phyloP scores from a whole-genome alignment of 2,888 invertebrate species.

The Agrenia bidenticulata region DNA sequence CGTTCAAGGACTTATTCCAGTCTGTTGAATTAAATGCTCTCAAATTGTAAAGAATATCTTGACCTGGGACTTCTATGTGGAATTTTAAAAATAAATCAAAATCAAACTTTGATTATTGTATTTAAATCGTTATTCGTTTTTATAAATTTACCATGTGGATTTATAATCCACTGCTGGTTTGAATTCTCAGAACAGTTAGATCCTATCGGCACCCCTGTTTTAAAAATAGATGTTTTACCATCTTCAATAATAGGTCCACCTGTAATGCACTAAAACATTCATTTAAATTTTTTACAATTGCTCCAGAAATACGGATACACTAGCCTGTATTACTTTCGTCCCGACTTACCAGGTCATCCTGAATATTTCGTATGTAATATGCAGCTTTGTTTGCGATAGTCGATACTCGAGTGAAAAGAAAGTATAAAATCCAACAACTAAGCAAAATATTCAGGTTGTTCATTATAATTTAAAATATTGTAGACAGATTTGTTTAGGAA shows the following conservation, averaged over 20 bases:
- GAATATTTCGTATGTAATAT: constrained; percentile 30
- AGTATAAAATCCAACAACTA: too few relatives aligned
- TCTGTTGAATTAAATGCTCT: constrained; percentile 9
- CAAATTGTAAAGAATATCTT: neutral
- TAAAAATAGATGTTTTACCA: neutral
- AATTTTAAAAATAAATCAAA: neutral
- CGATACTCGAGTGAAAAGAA: too few relatives aligned
- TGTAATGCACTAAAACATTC: constrained; percentile 37
- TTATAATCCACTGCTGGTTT: constrained; percentile 19
- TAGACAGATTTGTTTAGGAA: too few relatives aligned
- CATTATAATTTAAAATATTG: too few relatives aligned
- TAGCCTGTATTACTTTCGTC: neutral
- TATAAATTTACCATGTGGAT: neutral
- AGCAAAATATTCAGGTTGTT: too few relatives aligned
- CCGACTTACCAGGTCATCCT: constrained; percentile 25
- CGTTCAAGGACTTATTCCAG: constrained; percentile 8
- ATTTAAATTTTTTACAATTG: too few relatives aligned
- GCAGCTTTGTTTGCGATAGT: constrained; percentile 16
- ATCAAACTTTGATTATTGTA: neutral
- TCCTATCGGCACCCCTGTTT: neutral
- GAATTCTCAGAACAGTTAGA: neutral
- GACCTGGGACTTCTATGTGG: neutral
- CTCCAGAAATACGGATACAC: too few relatives aligned
- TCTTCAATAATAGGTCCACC: constrained; percentile 20
- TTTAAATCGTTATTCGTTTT: neutral